A percentile compares a stretch with the other conserved stretches of the same genome.
Evolutionary conservation across 2,113 vertebrate genomes (phyloP).

Genomic region (Naja naja): DNA sequence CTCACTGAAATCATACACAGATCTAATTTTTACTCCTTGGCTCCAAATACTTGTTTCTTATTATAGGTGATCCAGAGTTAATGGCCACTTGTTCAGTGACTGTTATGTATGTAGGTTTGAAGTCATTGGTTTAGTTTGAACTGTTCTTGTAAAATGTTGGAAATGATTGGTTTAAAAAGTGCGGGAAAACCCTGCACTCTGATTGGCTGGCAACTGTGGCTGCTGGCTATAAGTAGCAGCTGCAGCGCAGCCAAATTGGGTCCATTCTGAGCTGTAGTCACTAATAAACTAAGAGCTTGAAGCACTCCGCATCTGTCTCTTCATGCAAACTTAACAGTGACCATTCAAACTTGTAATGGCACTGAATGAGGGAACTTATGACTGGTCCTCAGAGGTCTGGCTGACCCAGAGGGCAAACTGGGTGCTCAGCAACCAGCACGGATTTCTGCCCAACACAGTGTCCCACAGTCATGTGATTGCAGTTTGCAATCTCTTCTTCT

Average conservation of each 20-base stretch:
- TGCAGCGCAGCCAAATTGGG: no score
- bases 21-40: neutral
- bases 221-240: no score
- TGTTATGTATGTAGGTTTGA: no score
- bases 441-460: neutral
- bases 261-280: no score
- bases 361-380: neutral
- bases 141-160: no score
- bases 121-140: no score
- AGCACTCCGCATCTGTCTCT: no score
- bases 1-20: neutral
- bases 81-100: neutral
- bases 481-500: neutral
- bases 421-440: neutral
- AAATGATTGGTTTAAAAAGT: no score
- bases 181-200: no score
- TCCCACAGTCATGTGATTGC: neutral
- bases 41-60: neutral
- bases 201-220: no score
- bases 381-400: neutral
- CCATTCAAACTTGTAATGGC: neutral
- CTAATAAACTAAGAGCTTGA: no score
- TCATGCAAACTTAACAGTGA: no score
- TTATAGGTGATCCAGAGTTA: neutral
- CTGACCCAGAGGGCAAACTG: neutral